Evolutionary conservation across 2,797 vertebrate genomes (phyloP), one percentile per base, ranked within the genome.

Genomic region (Eulemur albifrons): DNA sequence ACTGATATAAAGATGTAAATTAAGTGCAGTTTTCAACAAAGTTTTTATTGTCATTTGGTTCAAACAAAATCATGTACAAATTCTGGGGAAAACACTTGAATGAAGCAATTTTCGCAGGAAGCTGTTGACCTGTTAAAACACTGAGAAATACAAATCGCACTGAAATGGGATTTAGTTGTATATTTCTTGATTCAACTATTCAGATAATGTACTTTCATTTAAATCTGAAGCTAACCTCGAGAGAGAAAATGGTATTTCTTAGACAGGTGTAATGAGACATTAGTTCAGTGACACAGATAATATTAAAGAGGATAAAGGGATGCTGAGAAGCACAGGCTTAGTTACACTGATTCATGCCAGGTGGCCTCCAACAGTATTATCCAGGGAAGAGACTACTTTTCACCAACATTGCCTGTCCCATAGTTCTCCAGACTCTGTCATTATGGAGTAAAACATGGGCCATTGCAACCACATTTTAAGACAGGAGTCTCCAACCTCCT

Each of bases 191-290:
- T 98, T 98, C 98, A 98, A 97, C 97, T 96, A 97, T 96, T 98
- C 98, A 98, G 96, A 97, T 97, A 97, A 97, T 97, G 97, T 96
- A 95, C 96, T 98, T 98, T 97, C 97, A 98, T 98, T 98, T 98
- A 97, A 97, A 97, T 98, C 96, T 97, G 97, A 96, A 98, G 97
- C 87, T 98, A 97, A 98, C 98, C 3, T 83, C 80, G 61, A 97
- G 97, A 97, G 93, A 94, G 90, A 97, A 97, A 98, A 97, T 98
- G 96, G 93, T 95, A 90, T 97, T 98, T 98, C 93, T 97, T 88
- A 92, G 82, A 96, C 91, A 96, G 88, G 57, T 96, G 90, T 97
- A 98, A 97, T 96, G 93, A 98, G 96, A 95, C 93, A 97, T 97
- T 96, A 97, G 88, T 88, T 94, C 87, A 91, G 43, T 40, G 50